phyloP scores from a whole-genome alignment of 2,113 vertebrate species.

The Microcebus lehilahytsara region DNA sequence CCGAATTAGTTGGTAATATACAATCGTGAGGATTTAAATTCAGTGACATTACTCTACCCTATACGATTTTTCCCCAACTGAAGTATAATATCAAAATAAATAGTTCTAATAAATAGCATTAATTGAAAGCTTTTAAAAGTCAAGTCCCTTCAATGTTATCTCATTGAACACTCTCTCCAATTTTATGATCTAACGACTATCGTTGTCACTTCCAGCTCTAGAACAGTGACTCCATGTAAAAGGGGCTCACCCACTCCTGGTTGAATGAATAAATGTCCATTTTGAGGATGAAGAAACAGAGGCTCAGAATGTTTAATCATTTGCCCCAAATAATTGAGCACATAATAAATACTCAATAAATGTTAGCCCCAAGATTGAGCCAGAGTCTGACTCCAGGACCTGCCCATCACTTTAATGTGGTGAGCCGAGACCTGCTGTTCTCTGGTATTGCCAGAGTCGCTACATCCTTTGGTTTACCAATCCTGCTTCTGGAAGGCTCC shows the following conservation, averaged over 20 bases:
- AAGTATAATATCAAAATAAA: neutral
- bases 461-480: neutral
- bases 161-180: fast-evolving
- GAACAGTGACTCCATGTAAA: neutral
- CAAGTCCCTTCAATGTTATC: neutral
- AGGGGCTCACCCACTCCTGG: neutral
- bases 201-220: neutral
- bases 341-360: neutral
- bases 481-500: neutral
- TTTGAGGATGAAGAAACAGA: neutral
- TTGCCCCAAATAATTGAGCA: neutral
- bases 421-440: neutral
- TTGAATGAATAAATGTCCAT: neutral
- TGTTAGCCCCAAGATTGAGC: neutral
- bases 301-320: neutral
- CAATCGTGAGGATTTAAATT: neutral
- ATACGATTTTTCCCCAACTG: neutral
- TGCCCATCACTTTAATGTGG: neutral
- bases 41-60: neutral
- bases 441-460: neutral
- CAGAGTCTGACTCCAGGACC: neutral
- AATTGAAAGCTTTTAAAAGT: neutral
- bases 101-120: neutral
- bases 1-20: neutral
- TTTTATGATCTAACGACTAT: neutral